These are phyloP conservation scores for Sinocyclocheilus maitianheensis DNA, from an alignment of 2,113 vertebrate species.

Conservation along the genomic window DNA sequence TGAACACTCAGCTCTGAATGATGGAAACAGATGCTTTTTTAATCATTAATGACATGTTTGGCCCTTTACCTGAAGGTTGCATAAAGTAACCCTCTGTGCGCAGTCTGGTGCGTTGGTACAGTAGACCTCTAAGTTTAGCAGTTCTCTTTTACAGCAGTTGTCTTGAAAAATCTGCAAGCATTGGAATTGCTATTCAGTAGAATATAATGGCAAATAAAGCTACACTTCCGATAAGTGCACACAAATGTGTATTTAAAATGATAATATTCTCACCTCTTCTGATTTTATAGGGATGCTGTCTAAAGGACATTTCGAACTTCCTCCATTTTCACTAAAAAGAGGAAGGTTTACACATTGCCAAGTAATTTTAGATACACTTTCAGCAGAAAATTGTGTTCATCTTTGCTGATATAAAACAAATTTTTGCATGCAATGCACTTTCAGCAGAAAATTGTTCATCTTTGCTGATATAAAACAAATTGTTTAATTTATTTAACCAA, in stretches of 20 bases:
- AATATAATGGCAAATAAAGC: not conserved
- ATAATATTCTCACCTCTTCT: conserved; percentile 79
- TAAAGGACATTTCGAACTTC: conserved; percentile 79
- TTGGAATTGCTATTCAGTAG: too few species aligned
- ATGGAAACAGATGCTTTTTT: not conserved
- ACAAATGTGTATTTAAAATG: too few species aligned
- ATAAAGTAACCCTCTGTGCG: conserved; percentile 74
- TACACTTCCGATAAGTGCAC: not conserved
- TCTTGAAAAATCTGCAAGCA: conserved; percentile 83
- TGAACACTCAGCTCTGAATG: not conserved
- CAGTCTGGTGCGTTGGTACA: conserved; percentile 84
- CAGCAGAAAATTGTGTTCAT: not conserved
- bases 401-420: not conserved
- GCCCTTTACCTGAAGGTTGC: conserved; percentile 78
- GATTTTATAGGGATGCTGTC: conserved; percentile 81
- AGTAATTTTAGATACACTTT: not conserved
- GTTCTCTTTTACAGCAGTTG: conserved; percentile 88
- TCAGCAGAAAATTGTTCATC: not conserved
- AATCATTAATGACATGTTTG: not conserved
- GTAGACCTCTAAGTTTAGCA: conserved; percentile 83
- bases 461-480: not conserved
- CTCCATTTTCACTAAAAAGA: conserved; percentile 73
- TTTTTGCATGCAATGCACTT: not conserved
- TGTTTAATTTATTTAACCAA: not conserved
- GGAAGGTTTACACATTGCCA: conserved; percentile 31